phyloP scores from a whole-genome alignment of 2,113 vertebrate genomes.

The Sebastes schlegelii region DNA sequence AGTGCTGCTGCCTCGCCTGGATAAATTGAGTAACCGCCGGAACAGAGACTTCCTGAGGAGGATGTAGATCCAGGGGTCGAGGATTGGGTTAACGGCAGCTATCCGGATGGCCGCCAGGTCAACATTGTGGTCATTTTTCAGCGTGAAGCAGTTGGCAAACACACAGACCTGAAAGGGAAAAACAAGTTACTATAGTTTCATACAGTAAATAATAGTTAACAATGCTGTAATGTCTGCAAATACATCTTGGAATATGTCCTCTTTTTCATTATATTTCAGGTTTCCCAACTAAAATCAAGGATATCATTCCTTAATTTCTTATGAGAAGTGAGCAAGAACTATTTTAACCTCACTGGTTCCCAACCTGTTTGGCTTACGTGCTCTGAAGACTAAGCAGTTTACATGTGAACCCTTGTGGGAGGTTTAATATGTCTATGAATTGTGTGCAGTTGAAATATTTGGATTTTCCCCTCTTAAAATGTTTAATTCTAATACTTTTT shows the following conservation, averaged over 20 bases:
- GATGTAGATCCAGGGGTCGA: constrained; percentile 98
- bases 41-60: constrained; percentile 93
- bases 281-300: background rate
- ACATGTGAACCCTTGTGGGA: background rate
- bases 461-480: background rate
- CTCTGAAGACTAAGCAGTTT: background rate
- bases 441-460: background rate
- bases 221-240: background rate
- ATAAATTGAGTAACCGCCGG: constrained; percentile 81
- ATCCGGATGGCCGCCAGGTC: constrained; percentile 94
- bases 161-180: constrained; percentile 87
- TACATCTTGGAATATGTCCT: background rate
- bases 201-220: background rate
- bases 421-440: background rate
- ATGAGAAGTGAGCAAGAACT: background rate
- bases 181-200: background rate
- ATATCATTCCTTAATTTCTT: background rate
- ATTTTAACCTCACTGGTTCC: background rate
- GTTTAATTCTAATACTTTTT: background rate
- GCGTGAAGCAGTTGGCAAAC: constrained; percentile 89
- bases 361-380: background rate
- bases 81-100: constrained; percentile 93
- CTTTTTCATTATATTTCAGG: background rate
- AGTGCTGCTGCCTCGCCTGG: constrained; percentile 42
- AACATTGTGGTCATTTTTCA: constrained; percentile 79